These are phyloP conservation scores for roundworm (Caenorhabditis elegans) DNA, from an alignment of 1,140 invertebrate genomes.

Conservation along the genomic window WBcel235 BX284605.5:3629501-3630000, in stretches of 20 bases:
- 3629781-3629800: too few species aligned
- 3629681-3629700: too few species aligned
- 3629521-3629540: neutral
- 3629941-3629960: neutral
- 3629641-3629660: neutral
- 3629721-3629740: too few species aligned
- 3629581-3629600: neutral
- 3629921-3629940: neutral
- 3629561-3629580: neutral
- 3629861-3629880: neutral
- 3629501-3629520: neutral
- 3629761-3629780: too few species aligned
- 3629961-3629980: too few species aligned
- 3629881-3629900: neutral
- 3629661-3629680: too few species aligned
- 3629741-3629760: too few species aligned
- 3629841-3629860: too few species aligned
- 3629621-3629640: neutral
- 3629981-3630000: too few species aligned
- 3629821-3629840: too few species aligned
- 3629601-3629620: neutral
- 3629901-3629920: neutral
- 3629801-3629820: too few species aligned
- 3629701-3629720: too few species aligned
- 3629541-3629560: neutral